phyloP scores from a whole-genome alignment of 2,113 vertebrate genomes.

The Porphyrio hochstetteri region DNA sequence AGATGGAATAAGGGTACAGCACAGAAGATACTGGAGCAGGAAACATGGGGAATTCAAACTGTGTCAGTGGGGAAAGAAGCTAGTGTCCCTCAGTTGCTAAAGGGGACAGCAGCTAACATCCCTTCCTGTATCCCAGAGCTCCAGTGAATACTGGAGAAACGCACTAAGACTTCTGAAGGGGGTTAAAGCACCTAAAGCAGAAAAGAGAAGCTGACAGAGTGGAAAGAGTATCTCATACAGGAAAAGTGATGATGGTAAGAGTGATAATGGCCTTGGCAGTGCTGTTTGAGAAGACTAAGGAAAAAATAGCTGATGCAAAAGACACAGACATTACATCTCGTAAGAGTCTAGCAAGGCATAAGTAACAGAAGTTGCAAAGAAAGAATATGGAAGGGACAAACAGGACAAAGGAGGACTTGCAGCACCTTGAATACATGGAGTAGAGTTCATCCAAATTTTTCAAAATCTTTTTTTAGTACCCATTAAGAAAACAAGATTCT shows the following conservation, averaged over 20 bases:
- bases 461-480: background rate
- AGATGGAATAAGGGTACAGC: background rate
- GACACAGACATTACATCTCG: rapidly evolving
- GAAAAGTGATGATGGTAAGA: background rate
- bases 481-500: background rate
- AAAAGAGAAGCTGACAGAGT: background rate
- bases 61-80: background rate
- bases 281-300: background rate
- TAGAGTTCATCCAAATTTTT: background rate
- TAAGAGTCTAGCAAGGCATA: background rate
- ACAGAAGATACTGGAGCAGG: background rate
- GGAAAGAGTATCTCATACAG: background rate
- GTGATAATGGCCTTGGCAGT: background rate
- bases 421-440: background rate
- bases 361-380: background rate
- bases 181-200: background rate
- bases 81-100: background rate
- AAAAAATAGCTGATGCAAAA: background rate
- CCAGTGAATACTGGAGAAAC: background rate
- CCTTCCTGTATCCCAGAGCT: background rate
- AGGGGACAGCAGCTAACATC: background rate
- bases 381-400: background rate
- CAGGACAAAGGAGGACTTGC: background rate
- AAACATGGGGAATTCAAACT: background rate
- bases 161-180: background rate